These are phyloP conservation scores for Melanotaenia nigrans DNA, from an alignment of 2,797 vertebrate species.

Conservation along the genomic window DNA sequence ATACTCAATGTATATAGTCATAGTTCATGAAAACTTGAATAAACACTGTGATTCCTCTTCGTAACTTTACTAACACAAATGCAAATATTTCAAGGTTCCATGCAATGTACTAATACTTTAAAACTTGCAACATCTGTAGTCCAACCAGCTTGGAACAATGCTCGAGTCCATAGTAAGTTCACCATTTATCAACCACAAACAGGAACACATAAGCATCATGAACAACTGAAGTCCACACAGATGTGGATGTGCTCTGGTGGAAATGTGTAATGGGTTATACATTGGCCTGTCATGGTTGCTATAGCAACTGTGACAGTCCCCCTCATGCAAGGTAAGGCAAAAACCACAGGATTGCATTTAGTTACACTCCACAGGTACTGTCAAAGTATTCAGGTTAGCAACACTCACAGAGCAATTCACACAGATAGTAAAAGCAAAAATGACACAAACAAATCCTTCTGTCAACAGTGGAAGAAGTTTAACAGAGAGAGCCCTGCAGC, in stretches of 20 bases:
- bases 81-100: slow-evolving; percentile 10
- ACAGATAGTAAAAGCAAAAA: slow-evolving; percentile 24
- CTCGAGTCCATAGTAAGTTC: neutral
- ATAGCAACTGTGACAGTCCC: slow-evolving; percentile 39
- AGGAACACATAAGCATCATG: slow-evolving; percentile 7
- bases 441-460: slow-evolving; percentile 52
- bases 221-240: slow-evolving; percentile 12
- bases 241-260: slow-evolving; percentile 43
- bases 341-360: slow-evolving; percentile 45
- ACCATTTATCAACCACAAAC: neutral
- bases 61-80: neutral
- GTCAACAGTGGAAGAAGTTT: slow-evolving; percentile 49
- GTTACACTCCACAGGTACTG: slow-evolving; percentile 41
- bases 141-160: too few species aligned
- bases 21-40: neutral
- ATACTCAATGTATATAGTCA: slow-evolving; percentile 7
- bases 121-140: neutral
- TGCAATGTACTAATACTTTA: neutral
- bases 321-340: slow-evolving; percentile 20
- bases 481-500: slow-evolving; percentile 34
- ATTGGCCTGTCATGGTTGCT: slow-evolving; percentile 52
- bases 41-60: neutral
- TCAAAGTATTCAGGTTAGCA: slow-evolving; percentile 18
- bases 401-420: slow-evolving; percentile 11
- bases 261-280: slow-evolving; percentile 56